Percentiles rank a stretch among this genome's conserved stretches.
These are phyloP conservation scores for Vesta saturnalis DNA, from an alignment of 2,888 invertebrate genomes.

Conservation along the genomic window DNA sequence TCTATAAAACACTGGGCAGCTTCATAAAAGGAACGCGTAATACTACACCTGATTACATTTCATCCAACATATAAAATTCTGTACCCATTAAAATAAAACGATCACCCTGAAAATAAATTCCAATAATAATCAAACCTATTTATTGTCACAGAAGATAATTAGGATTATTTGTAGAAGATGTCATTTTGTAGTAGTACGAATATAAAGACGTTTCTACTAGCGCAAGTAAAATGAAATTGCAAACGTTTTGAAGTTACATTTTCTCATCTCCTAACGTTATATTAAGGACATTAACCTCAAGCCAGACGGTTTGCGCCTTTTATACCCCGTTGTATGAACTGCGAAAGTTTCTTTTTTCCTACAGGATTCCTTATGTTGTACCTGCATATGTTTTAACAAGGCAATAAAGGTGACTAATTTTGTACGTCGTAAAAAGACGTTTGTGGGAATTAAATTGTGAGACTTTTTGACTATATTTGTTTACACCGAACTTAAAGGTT, in stretches of 20 bases:
- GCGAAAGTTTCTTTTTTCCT: neutral
- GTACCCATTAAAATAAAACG: no score
- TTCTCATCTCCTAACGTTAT: slow-evolving; percentile 5
- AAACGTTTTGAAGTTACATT: neutral
- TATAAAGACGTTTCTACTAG: no score
- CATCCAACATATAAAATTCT: no score
- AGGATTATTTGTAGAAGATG: neutral
- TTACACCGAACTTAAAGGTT: no score
- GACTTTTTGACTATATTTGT: no score
- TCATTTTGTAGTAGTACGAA: no score
- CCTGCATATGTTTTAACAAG: neutral
- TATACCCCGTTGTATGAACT: slow-evolving; percentile 8
- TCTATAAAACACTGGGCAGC: no score
- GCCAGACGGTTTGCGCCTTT: neutral
- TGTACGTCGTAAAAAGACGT: no score
- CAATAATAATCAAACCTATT: neutral
- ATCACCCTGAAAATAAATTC: neutral
- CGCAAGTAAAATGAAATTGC: neutral
- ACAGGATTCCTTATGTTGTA: neutral
- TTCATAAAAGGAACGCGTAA: no score
- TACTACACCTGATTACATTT: no score
- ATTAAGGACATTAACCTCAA: slow-evolving; percentile 7
- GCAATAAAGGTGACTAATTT: no score
- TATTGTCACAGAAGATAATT: neutral
- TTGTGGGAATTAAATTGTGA: no score